Evolutionary conservation across 2,888 invertebrate species (phyloP).

Genomic region (Crioceris asparagi): DNA sequence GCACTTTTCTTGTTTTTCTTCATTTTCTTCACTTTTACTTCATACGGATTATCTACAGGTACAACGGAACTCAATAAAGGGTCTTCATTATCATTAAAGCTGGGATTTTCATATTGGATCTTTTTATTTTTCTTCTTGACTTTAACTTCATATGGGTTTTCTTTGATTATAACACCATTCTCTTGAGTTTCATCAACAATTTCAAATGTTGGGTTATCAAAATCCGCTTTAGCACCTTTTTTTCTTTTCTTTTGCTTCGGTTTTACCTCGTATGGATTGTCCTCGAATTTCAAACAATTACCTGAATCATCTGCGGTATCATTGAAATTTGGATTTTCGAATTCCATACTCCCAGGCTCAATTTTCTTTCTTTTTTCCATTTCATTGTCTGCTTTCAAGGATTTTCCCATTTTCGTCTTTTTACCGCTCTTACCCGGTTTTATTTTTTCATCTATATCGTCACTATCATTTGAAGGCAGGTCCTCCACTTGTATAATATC

Average conservation of each 20-base stretch:
- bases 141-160: constrained; percentile 12
- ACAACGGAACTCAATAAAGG: constrained; percentile 1
- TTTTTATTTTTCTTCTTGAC: constrained; percentile 19
- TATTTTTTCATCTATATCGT: too few species aligned
- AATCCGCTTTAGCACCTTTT: constrained; percentile 4
- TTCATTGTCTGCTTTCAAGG: constrained; percentile 3
- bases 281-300: constrained; percentile 5
- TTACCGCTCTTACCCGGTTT: too few species aligned
- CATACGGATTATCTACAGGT: constrained; percentile 17
- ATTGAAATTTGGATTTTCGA: constrained; percentile 5
- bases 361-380: constrained; percentile 2
- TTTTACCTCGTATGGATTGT: constrained; percentile 10
- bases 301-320: constrained; percentile 7
- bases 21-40: too few species aligned
- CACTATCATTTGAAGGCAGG: too few species aligned
- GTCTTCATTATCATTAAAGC: constrained; percentile 14
- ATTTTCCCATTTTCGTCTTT: constrained; percentile 2
- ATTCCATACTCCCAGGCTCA: not conserved
- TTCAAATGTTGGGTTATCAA: constrained; percentile 6
- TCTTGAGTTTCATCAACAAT: constrained; percentile 7
- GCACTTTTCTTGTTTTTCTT: too few species aligned
- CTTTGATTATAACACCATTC: constrained; percentile 5
- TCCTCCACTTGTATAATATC: too few species aligned
- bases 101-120: constrained; percentile 15
- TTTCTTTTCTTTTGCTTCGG: constrained; percentile 14